Conservation (phyloP, 2,797 vertebrate genomes). For the Lophotriccus pileatus region DNA sequence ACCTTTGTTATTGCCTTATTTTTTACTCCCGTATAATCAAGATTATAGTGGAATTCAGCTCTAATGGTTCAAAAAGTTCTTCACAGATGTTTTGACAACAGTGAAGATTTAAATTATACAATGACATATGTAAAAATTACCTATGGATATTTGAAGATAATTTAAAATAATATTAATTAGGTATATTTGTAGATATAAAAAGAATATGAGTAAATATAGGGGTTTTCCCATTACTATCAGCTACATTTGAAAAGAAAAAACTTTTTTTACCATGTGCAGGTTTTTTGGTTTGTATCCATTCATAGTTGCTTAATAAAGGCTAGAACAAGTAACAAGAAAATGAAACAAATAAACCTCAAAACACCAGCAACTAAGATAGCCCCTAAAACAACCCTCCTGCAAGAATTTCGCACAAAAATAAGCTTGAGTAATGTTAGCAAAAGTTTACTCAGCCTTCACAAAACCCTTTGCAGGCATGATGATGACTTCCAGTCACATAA, state of each 20-base stretch:
- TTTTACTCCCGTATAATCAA: not conserved
- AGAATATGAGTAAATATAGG: not conserved
- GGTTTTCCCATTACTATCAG: not conserved
- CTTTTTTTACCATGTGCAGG: rapidly evolving
- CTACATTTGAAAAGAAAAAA: not conserved
- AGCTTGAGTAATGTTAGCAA: not conserved
- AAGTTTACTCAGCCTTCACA: not conserved
- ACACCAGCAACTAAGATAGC: not conserved
- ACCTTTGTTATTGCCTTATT: not conserved
- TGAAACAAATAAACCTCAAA: not conserved
- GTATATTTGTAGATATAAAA: not conserved
- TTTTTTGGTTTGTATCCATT: not conserved
- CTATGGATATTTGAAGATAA: not conserved
- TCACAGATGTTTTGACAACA: not conserved
- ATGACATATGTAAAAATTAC: not conserved
- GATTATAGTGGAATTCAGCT: not conserved
- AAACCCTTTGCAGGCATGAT: not conserved
- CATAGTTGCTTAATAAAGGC: not conserved
- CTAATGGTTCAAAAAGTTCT: not conserved
- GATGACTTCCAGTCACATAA: not conserved
- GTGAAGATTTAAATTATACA: not conserved
- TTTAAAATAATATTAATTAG: not conserved
- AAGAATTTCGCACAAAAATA: not conserved
- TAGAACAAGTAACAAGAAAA: not conserved
- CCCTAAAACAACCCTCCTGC: not conserved